These are phyloP conservation scores for Tryphoninae sp. DNA, from an alignment of 2,888 invertebrate species.

Conservation along the genomic window DNA sequence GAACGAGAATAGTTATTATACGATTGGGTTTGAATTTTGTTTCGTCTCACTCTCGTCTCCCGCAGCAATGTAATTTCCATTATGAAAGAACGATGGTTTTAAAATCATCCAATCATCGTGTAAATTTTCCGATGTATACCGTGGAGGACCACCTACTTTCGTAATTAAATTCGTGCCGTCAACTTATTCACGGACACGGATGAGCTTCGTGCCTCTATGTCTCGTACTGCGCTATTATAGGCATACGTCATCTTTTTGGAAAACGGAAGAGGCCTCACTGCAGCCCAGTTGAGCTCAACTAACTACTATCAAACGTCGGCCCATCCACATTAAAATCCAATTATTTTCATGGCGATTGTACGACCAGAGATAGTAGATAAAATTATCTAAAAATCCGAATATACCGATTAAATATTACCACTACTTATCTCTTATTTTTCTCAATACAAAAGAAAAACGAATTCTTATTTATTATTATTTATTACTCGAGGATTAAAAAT, in stretches of 20 bases:
- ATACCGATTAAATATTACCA: neutral
- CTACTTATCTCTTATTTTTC: neutral
- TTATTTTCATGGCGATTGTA: slow-evolving; percentile 58
- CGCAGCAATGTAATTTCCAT: neutral
- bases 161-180: slow-evolving; percentile 41
- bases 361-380: slow-evolving; percentile 31
- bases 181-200: slow-evolving; percentile 58
- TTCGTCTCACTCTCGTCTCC: neutral
- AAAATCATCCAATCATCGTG: slow-evolving; percentile 27
- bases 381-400: neutral
- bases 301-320: slow-evolving; percentile 45
- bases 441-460: too few species aligned
- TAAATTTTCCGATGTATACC: slow-evolving; percentile 36
- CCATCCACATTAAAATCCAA: slow-evolving; percentile 71
- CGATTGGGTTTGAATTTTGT: neutral
- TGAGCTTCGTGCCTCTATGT: slow-evolving; percentile 38
- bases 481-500: neutral
- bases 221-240: slow-evolving; percentile 20
- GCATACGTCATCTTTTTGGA: slow-evolving; percentile 10
- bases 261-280: slow-evolving; percentile 13
- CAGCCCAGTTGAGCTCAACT: slow-evolving; percentile 3
- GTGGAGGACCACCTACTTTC: slow-evolving; percentile 46
- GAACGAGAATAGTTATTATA: neutral
- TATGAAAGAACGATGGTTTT: slow-evolving; percentile 32
- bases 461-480: neutral